Evolutionary conservation across 2,113 vertebrate genomes (phyloP).

Genomic region (Boulengeromyrus knoepffleri): DNA sequence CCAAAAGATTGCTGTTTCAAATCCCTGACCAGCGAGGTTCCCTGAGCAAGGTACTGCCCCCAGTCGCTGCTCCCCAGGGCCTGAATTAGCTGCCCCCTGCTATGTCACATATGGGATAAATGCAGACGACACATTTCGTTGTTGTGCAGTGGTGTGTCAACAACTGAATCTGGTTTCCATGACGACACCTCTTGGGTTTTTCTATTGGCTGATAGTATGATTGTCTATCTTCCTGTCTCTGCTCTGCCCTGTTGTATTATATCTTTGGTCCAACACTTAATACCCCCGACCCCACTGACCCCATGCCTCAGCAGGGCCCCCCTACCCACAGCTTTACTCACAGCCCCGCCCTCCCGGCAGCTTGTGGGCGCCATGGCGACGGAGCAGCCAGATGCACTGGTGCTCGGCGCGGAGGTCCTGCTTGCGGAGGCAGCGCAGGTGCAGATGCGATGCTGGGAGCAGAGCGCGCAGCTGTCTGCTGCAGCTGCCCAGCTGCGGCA

Average conservation of each 20-base stretch:
- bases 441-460: conserved; percentile 29
- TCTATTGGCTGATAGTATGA: neutral
- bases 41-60: too few relatives aligned
- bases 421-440: conserved; percentile 27
- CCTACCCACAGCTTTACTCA: neutral
- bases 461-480: conserved; percentile 25
- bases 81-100: too few relatives aligned
- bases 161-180: neutral
- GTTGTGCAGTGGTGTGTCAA: too few relatives aligned
- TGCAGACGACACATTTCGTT: too few relatives aligned
- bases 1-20: too few relatives aligned
- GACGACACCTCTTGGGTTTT: neutral
- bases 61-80: too few relatives aligned
- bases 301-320: neutral
- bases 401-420: conserved; percentile 32
- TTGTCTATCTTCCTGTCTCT: neutral
- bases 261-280: neutral
- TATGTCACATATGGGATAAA: too few relatives aligned
- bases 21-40: too few relatives aligned
- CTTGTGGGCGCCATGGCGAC: conserved; percentile 27
- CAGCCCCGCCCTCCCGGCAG: neutral
- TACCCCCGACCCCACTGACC: neutral
- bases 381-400: conserved; percentile 31
- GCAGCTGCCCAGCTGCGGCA: conserved; percentile 26
- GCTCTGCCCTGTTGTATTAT: neutral